Percentiles rank a stretch among this genome's conserved stretches.
phyloP scores from a whole-genome alignment of 2,113 vertebrate species.

The Hemiprocne comata region DNA sequence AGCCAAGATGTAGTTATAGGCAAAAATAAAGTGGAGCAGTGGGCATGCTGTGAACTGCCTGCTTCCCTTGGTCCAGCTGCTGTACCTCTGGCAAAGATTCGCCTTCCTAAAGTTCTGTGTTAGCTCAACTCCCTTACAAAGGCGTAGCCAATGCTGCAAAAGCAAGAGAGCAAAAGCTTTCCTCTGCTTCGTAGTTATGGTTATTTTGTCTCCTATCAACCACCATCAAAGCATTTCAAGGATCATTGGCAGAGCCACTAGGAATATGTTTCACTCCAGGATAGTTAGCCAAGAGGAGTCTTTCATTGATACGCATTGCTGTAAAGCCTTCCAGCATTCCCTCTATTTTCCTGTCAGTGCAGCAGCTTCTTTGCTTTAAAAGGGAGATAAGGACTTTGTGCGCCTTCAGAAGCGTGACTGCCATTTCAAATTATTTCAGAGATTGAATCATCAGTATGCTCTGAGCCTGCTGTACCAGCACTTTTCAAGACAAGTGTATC shows the following conservation, averaged over 20 bases:
- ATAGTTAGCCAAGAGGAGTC: slow-evolving; percentile 11
- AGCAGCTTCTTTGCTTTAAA: slow-evolving; percentile 49
- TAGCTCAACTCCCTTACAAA: neutral
- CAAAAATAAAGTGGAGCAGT: neutral
- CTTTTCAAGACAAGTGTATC: slow-evolving; percentile 29
- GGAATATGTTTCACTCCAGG: neutral
- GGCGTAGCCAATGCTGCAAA: neutral
- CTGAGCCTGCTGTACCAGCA: slow-evolving; percentile 36
- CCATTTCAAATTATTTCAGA: slow-evolving; percentile 37
- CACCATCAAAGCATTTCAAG: neutral
- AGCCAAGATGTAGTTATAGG: neutral
- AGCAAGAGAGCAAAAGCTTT: neutral
- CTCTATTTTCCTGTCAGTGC: neutral
- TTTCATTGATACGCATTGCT: slow-evolving; percentile 47
- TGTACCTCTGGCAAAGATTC: neutral
- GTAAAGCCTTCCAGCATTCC: slow-evolving; percentile 39
- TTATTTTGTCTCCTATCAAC: neutral
- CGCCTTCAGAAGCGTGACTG: slow-evolving; percentile 37
- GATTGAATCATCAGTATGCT: slow-evolving; percentile 57
- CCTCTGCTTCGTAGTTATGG: neutral
- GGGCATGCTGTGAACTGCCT: neutral
- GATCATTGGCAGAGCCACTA: slow-evolving; percentile 1
- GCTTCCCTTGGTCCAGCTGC: neutral
- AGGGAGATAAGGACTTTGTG: slow-evolving; percentile 51
- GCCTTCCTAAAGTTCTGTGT: neutral